These are phyloP conservation scores for Mionectes olivaceus DNA, from an alignment of 2,797 vertebrate species.

Conservation along the genomic window DNA sequence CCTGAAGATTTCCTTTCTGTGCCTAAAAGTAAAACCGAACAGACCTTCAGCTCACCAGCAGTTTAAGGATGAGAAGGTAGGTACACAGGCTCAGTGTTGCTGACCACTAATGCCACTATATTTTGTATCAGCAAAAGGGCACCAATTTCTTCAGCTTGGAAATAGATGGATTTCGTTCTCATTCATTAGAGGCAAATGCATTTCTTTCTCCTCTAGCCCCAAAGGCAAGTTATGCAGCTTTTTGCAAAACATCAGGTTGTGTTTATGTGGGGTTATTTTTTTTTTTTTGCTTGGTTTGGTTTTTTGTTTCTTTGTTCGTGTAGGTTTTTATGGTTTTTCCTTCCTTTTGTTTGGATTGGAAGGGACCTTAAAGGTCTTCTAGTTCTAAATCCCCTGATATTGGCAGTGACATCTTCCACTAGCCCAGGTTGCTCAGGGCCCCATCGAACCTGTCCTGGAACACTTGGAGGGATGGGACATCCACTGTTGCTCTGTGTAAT, in stretches of 20 bases:
- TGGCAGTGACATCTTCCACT: not conserved
- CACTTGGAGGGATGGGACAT: not conserved
- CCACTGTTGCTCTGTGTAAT: not conserved
- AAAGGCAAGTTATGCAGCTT: not conserved
- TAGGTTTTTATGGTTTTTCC: too few species aligned
- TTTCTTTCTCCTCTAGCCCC: not conserved
- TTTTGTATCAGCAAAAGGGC: not conserved
- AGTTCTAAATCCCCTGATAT: rapidly evolving
- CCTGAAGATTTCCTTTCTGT: not conserved
- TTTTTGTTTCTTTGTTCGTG: not conserved
- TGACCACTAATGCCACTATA: rapidly evolving
- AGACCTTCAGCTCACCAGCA: not conserved
- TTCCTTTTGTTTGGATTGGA: not conserved
- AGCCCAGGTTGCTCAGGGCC: not conserved
- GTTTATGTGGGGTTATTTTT: not conserved
- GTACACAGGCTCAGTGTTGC: not conserved
- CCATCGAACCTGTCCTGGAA: not conserved
- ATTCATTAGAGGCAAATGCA: not conserved
- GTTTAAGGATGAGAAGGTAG: not conserved
- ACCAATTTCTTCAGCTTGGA: not conserved
- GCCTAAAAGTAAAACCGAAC: not conserved
- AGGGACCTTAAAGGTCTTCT: not conserved
- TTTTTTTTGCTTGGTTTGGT: not conserved
- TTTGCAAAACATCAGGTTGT: not conserved
- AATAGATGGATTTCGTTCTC: not conserved